A percentile compares a stretch with the other conserved stretches of the same genome.
Evolutionary conservation across 2,113 vertebrate genomes (phyloP).

Genomic region (Oophaga pumilio): DNA sequence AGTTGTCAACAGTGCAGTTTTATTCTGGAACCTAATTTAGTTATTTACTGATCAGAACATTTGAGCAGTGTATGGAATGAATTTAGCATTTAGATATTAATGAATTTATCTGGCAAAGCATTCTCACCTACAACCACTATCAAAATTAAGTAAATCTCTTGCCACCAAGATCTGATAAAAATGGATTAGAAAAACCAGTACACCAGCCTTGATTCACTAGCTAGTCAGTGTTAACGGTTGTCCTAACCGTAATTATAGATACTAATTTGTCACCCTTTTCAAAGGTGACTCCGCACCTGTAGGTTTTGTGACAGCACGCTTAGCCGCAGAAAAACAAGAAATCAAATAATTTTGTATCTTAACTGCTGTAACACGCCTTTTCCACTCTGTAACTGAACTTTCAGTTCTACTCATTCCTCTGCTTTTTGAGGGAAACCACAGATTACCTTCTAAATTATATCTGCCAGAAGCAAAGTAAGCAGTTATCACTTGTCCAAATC

Average conservation of each 20-base stretch:
- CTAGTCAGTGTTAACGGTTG: neutral
- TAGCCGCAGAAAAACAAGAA: constrained; percentile 30
- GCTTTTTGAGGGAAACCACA: constrained; percentile 25
- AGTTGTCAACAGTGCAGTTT: no score
- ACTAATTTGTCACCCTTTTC: neutral
- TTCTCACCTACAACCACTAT: no score
- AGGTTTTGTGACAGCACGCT: neutral
- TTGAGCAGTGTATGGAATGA: no score
- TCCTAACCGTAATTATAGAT: neutral
- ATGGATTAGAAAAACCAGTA: neutral
- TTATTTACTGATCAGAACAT: no score
- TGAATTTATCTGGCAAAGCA: no score
- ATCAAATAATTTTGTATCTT: neutral
- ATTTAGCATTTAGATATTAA: no score
- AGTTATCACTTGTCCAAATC: neutral
- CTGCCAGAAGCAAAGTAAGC: neutral
- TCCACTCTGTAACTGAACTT: constrained; percentile 55
- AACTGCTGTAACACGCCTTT: constrained; percentile 35
- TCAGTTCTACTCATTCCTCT: constrained; percentile 45
- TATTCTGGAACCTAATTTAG: no score
- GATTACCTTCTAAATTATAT: constrained; percentile 40
- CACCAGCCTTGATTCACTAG: neutral
- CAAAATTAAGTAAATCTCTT: no score
- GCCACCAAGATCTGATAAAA: neutral
- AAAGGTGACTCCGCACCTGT: constrained; percentile 21